These are phyloP conservation scores for Anagrus nilaparvatae DNA, from an alignment of 1,140 invertebrate genomes.

Conservation along the genomic window DNA sequence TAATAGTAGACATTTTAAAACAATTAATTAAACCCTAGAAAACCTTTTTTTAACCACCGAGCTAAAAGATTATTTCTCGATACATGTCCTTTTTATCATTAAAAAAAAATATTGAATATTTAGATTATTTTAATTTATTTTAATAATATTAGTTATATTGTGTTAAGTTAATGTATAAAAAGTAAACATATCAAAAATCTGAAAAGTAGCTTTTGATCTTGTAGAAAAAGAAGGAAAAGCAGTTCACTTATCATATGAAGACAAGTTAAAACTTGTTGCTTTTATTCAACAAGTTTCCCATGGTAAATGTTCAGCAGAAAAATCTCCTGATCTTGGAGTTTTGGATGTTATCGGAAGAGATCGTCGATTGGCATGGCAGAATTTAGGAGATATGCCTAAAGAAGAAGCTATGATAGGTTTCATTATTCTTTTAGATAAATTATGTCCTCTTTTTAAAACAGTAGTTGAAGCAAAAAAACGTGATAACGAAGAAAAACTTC, in stretches of 20 bases:
- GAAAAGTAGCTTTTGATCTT: slow-evolving; percentile 24
- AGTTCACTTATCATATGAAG: slow-evolving; percentile 86
- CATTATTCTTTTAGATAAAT: slow-evolving; percentile 73
- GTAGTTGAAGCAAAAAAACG: slow-evolving; percentile 85
- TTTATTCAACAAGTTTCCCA: slow-evolving; percentile 84
- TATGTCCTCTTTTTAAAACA: slow-evolving; percentile 82
- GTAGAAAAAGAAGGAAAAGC: slow-evolving; percentile 96
- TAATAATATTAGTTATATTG: no score
- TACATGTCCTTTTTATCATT: no score
- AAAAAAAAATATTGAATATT: no score
- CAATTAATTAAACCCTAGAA: no score
- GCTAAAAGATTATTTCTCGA: no score
- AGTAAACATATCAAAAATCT: no score
- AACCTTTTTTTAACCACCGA: no score
- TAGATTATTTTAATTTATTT: no score
- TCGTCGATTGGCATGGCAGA: slow-evolving; percentile 85
- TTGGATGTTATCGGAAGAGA: slow-evolving; percentile 92
- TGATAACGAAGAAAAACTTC: slow-evolving; percentile 68
- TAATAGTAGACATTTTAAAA: no score
- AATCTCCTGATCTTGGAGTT: slow-evolving; percentile 77
- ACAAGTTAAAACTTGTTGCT: slow-evolving; percentile 83
- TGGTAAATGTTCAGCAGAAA: slow-evolving; percentile 67
- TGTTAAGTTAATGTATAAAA: no score
- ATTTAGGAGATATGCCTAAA: slow-evolving; percentile 73
- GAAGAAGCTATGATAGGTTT: slow-evolving; percentile 87